Evolutionary conservation across 2,888 invertebrate species (phyloP), one percentile per base, ranked within the genome.

Genomic region (Apomyelois bistriatella): DNA sequence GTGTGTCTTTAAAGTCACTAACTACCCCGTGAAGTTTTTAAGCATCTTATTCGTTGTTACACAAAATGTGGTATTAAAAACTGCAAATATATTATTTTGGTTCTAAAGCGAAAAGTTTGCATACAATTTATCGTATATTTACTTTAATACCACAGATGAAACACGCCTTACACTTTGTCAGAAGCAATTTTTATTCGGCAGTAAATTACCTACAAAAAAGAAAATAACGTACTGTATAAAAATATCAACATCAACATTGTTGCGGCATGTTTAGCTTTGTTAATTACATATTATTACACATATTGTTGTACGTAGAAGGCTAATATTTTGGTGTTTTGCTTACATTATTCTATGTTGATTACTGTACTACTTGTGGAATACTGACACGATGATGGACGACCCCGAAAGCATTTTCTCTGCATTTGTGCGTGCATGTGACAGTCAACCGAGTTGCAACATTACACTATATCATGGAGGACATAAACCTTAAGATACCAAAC

Each of bases 241-340:
- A 58, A 58, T 61, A 59, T 60, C 53, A 60, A 61, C 58, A 57
- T 59, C 54, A 61, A 61, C 60, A 60, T 60, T 59, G 55, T 59
- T 55, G 56, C 53, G 61, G 58, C 58, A 62, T 54, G 58, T 56
- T 49, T 56, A 55, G 57, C 42, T 60, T 56, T 48, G 54, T 50
- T 57, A 55, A 57, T 58, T 58, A 55, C 58, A 60, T 47, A 56
- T 58, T 52, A 54, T 52, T 58, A 56, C 55, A 62, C 61, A 57
- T 65, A 61, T 59, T 63, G 62, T 64, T 60, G 60, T 59, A 62
- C 60, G 72, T 74, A 53, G 72, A 82, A 86, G 82, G 82, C 86
- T 86, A 85, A 74, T 62, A 72, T 74, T 22, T 88, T 88, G 87
- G 88, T 87, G 87, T 88, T 85, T 76, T 74, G 71, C 79, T 86